phyloP scores from a whole-genome alignment of 2,797 vertebrate species.

The Gephyroberyx darwinii region DNA sequence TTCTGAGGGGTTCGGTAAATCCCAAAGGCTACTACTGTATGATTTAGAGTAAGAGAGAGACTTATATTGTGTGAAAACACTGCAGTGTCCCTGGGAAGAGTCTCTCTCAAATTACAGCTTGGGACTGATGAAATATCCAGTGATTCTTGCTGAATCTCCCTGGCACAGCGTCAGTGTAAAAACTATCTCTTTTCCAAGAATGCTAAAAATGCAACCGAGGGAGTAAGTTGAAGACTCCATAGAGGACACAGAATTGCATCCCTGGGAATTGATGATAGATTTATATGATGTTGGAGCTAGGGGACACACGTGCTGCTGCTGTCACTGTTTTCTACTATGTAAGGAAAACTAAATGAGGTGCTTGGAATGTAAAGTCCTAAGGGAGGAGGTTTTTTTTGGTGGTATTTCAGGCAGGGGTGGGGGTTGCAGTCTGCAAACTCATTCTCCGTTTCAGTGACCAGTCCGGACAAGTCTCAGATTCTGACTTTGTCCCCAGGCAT shows the following conservation, averaged over 20 bases:
- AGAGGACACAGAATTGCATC: conserved; percentile 32
- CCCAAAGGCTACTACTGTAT: conserved; percentile 37
- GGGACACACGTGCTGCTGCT: background rate
- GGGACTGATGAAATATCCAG: background rate
- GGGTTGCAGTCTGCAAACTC: conserved; percentile 24
- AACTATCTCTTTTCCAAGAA: conserved; percentile 13
- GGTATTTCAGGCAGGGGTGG: background rate
- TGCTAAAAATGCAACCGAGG: conserved; percentile 19
- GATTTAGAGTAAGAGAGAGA: background rate
- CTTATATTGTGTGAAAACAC: background rate
- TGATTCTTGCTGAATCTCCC: background rate
- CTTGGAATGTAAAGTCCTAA: conserved; percentile 56
- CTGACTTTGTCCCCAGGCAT: conserved; percentile 14
- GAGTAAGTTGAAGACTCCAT: conserved; percentile 9
- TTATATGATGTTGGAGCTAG: background rate
- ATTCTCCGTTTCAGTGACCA: conserved; percentile 36
- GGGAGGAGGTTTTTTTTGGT: conserved; percentile 40
- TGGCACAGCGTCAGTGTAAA: conserved; percentile 8
- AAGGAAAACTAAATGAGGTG: conserved; percentile 43
- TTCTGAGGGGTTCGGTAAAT: conserved; percentile 24
- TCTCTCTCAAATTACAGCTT: conserved; percentile 47
- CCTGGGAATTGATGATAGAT: conserved; percentile 48
- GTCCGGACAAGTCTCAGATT: conserved; percentile 51
- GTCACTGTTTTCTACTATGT: conserved; percentile 47
- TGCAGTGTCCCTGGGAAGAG: background rate